phyloP scores from a whole-genome alignment of 2,888 invertebrate species.

The Habroteleia sp. region DNA sequence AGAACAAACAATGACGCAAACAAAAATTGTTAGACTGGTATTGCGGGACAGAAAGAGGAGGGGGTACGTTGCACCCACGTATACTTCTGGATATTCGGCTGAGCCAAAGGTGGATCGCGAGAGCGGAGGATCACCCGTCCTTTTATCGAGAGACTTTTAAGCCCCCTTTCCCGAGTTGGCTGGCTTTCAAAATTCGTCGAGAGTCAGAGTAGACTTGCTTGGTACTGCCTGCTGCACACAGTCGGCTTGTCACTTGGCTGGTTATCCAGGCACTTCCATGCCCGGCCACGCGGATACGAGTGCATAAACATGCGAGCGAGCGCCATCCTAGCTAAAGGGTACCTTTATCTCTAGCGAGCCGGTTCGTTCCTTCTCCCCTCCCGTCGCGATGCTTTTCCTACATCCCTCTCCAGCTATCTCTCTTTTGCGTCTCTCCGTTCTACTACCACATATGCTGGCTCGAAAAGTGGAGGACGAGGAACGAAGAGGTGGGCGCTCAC shows the following conservation, averaged over 20 bases:
- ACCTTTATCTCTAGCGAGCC: constrained; percentile 79
- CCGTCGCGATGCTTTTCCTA: constrained; percentile 59
- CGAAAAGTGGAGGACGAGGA: constrained; percentile 65
- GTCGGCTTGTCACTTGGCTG: constrained; percentile 80
- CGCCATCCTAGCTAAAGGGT: constrained; percentile 78
- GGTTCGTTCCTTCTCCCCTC: constrained; percentile 69
- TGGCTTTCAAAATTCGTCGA: constrained; percentile 80
- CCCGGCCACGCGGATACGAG: constrained; percentile 80
- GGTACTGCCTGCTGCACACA: constrained; percentile 63
- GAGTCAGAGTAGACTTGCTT: constrained; percentile 69
- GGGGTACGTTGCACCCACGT: constrained; percentile 34
- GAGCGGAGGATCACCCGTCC: constrained; percentile 66
- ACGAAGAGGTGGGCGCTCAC: constrained; percentile 73
- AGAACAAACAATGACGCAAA: constrained; percentile 29
- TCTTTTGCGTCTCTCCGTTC: constrained; percentile 60
- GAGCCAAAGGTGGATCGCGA: constrained; percentile 62
- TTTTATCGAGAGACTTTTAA: constrained; percentile 81
- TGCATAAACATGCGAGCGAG: constrained; percentile 80
- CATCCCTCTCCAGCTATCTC: constrained; percentile 58
- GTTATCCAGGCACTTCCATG: constrained; percentile 81
- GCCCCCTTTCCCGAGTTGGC: constrained; percentile 80
- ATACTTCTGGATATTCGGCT: constrained; percentile 63
- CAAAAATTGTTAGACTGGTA: constrained; percentile 39
- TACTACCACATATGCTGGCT: constrained; percentile 65
- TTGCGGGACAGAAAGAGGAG: constrained; percentile 22